phyloP scores from a whole-genome alignment of 2,797 vertebrate species.

The Microctenopoma stevenorrisi region DNA sequence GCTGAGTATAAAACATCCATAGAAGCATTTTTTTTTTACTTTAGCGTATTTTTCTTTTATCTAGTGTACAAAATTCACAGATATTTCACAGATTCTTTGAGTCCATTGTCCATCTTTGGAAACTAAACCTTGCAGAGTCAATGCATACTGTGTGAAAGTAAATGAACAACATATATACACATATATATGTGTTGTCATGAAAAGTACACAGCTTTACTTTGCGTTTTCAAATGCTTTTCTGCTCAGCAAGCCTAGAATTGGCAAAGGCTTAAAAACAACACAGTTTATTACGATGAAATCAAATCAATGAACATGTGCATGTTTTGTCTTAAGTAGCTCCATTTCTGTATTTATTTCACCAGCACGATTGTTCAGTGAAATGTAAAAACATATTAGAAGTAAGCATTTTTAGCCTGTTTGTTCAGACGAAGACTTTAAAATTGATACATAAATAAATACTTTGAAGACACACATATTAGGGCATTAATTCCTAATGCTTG shows the following conservation, averaged over 20 bases:
- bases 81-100: slow-evolving; percentile 80
- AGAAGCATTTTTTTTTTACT: slow-evolving; percentile 68
- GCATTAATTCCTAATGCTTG: slow-evolving; percentile 15
- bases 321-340: slow-evolving; percentile 1
- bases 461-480: neutral
- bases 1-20: slow-evolving; percentile 84
- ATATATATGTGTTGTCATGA: slow-evolving; percentile 21
- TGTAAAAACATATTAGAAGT: slow-evolving; percentile 6
- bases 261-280: neutral
- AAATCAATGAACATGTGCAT: neutral
- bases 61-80: slow-evolving; percentile 87
- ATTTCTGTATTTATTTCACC: neutral
- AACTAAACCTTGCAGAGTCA: slow-evolving; percentile 62
- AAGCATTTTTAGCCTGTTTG: slow-evolving; percentile 1
- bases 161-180: slow-evolving; percentile 14
- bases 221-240: slow-evolving; percentile 72
- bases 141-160: slow-evolving; percentile 40
- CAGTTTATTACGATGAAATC: slow-evolving; percentile 5
- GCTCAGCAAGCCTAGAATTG: slow-evolving; percentile 55
- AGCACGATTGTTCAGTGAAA: slow-evolving; percentile 4
- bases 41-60: slow-evolving; percentile 65
- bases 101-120: slow-evolving; percentile 75
- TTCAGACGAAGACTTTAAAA: slow-evolving; percentile 5
- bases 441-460: slow-evolving; percentile 3
- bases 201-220: slow-evolving; percentile 30